A percentile compares a stretch with the other conserved stretches of the same genome.
These are phyloP conservation scores for Spodoptera exigua DNA, from an alignment of 2,888 invertebrate species.

Conservation along the genomic window DNA sequence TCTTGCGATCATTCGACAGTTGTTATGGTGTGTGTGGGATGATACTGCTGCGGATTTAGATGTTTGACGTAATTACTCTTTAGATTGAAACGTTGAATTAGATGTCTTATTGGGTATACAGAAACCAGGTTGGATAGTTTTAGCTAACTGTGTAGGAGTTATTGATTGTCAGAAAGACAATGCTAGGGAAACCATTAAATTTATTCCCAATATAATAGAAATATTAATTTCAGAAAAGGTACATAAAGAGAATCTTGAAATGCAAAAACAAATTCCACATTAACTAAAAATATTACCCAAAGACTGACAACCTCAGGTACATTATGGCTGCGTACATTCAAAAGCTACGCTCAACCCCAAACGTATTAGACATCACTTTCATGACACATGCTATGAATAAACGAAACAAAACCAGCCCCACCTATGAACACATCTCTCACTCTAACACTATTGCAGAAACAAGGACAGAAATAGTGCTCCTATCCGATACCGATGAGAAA, in stretches of 20 bases:
- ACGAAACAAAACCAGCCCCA: conserved; percentile 64
- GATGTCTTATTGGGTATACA: too few species aligned
- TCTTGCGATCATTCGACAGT: conserved; percentile 85
- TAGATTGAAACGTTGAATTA: neutral
- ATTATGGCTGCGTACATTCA: conserved; percentile 73
- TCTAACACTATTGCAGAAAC: conserved; percentile 57
- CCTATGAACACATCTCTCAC: conserved; percentile 64
- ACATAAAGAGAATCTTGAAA: too few species aligned
- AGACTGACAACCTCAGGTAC: conserved; percentile 55
- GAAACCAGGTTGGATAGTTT: too few species aligned
- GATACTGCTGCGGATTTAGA: conserved; percentile 44
- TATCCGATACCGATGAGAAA: conserved; percentile 84
- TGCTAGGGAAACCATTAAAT: too few species aligned
- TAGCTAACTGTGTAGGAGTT: too few species aligned
- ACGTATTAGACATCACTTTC: conserved; percentile 79
- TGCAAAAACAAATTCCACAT: conserved; percentile 1
- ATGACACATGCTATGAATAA: conserved; percentile 79
- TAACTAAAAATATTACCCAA: conserved; percentile 46
- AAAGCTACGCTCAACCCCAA: conserved; percentile 73
- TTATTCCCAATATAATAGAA: too few species aligned
- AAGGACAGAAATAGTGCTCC: conserved; percentile 64
- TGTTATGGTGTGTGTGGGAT: conserved; percentile 61
- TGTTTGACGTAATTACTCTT: conserved; percentile 3
- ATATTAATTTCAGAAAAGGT: neutral
- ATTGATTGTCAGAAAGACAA: too few species aligned